Evolutionary conservation across 2,113 vertebrate species (phyloP).

Genomic region (Proteles cristata): DNA sequence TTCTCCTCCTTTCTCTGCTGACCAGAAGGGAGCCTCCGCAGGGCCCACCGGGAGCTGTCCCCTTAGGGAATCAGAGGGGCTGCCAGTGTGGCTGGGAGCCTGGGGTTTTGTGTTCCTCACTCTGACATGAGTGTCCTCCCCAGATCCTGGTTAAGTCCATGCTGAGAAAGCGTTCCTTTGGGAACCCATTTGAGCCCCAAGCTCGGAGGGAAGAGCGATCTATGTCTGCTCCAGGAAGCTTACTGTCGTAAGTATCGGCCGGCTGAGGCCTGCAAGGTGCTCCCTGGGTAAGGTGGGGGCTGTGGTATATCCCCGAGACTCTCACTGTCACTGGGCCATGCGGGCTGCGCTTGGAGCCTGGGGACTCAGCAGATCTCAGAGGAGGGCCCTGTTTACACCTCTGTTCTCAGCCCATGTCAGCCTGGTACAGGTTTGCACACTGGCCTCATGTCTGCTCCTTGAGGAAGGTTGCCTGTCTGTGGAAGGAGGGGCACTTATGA

Average conservation of each 20-base stretch:
- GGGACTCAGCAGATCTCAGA: background rate
- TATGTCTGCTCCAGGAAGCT: conserved; percentile 95
- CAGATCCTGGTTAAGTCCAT: conserved; percentile 99
- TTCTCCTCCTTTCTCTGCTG: background rate
- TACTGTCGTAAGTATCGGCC: conserved; percentile 93
- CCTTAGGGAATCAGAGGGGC: background rate
- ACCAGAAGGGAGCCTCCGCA: background rate
- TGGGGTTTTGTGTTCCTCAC: background rate
- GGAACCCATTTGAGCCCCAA: conserved; percentile 95
- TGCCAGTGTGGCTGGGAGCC: background rate
- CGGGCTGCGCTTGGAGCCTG: background rate
- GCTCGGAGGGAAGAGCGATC: conserved; percentile 94
- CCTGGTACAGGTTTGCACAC: background rate
- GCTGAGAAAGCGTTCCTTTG: conserved; percentile 98
- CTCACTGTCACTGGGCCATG: background rate
- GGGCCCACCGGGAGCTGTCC: no score
- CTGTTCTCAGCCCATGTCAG: background rate
- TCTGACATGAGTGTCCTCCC: background rate
- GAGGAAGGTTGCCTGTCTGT: background rate
- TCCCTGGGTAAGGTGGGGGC: background rate
- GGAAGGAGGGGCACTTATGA: background rate
- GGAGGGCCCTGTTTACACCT: background rate
- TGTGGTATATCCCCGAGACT: rapidly evolving
- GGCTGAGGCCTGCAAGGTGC: background rate
- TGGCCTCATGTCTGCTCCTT: background rate